A percentile compares a stretch with the other conserved stretches of the same genome.
Evolutionary conservation across 2,113 vertebrate species (phyloP).

Genomic region (Melanostigma gelatinosum): DNA sequence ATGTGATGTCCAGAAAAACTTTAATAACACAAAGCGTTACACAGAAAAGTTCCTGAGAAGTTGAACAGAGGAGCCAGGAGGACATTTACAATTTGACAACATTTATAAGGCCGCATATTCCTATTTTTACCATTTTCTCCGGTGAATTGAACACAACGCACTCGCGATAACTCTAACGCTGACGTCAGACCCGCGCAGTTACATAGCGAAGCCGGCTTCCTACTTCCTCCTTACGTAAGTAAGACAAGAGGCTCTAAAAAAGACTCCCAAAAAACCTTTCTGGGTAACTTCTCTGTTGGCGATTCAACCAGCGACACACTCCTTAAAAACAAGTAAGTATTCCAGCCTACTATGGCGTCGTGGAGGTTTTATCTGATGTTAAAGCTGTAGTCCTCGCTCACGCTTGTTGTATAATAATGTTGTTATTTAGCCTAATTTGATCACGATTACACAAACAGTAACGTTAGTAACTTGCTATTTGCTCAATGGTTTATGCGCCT

Average conservation of each 20-base stretch:
- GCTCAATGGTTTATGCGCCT: not conserved
- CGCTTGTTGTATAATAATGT: not conserved
- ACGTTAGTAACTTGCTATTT: not conserved
- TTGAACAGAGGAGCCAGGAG: not conserved
- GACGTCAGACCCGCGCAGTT: conserved; percentile 43
- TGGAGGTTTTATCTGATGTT: not conserved
- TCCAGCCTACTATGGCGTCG: too few species aligned
- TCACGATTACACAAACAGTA: not conserved
- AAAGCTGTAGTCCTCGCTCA: not conserved
- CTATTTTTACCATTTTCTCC: not conserved
- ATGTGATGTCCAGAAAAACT: not conserved
- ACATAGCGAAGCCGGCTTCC: conserved; percentile 32
- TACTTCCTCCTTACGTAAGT: conserved; percentile 23
- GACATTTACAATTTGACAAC: not conserved
- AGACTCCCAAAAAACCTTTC: not conserved
- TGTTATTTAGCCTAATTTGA: not conserved
- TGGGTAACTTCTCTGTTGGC: not conserved
- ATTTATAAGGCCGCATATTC: fast-evolving
- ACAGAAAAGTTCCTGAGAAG: not conserved
- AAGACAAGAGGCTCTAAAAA: not conserved
- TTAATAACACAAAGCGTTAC: not conserved
- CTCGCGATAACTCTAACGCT: fast-evolving
- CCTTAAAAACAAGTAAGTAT: conserved; percentile 39
- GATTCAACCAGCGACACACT: not conserved
- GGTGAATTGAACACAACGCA: fast-evolving